These are phyloP conservation scores for Nephrotoma appendiculata DNA, from an alignment of 2,888 invertebrate species.

Conservation along the genomic window DNA sequence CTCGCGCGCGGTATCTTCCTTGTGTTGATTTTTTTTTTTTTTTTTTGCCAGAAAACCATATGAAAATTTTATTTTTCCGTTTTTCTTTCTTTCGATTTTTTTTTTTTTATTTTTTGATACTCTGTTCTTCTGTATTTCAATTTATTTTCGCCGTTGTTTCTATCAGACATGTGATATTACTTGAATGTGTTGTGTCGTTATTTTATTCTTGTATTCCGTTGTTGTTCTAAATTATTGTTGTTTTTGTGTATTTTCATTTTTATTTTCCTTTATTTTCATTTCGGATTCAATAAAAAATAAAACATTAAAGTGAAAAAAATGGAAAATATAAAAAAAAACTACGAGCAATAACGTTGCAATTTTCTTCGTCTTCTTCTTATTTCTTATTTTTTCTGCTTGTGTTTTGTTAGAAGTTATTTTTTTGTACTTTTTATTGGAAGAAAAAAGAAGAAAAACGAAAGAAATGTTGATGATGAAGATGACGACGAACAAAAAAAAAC, in stretches of 20 bases:
- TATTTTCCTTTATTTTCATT: neutral
- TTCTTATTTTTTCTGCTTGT: neutral
- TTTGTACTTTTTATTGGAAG: neutral
- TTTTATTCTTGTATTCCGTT: neutral
- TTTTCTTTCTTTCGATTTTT: neutral
- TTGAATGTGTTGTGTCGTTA: neutral
- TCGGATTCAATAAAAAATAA: neutral
- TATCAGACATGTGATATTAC: conserved; percentile 3
- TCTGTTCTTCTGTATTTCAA: neutral
- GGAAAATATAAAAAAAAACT: neutral
- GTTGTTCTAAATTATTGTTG: neutral
- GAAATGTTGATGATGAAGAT: neutral
- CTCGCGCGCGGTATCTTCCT: neutral
- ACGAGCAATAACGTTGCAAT: conserved; percentile 1
- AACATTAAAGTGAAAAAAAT: neutral
- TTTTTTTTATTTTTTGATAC: neutral
- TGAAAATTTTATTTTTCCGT: neutral
- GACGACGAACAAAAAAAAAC: neutral
- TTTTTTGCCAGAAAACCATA: neutral
- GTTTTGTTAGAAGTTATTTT: conserved; percentile 1
- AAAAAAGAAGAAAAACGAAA: neutral
- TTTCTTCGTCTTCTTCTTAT: neutral
- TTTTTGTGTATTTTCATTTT: neutral
- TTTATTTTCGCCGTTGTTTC: neutral
- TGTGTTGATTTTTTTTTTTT: neutral